phyloP scores from a whole-genome alignment of 30 jellyfish, hydroid and myxozoan genomes.

The Aurelia sp. region DNA sequence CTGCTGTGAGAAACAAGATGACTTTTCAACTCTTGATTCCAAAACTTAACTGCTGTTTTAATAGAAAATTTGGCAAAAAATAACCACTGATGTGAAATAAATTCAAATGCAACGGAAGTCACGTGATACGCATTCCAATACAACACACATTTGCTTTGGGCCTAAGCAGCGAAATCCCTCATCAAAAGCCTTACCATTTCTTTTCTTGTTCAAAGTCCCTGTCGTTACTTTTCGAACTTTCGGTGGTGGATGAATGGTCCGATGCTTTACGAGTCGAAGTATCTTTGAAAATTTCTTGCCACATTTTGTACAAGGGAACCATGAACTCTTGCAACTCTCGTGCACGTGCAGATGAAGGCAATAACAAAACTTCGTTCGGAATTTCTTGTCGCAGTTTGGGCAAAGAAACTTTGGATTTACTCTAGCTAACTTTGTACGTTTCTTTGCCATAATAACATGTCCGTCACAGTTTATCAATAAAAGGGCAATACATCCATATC shows the following conservation, averaged over 20 bases:
- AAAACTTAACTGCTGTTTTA: too few species aligned
- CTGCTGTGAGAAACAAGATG: too few species aligned
- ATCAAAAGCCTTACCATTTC: slow-evolving; percentile 7
- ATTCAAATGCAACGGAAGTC: too few species aligned
- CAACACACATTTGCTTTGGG: too few species aligned
- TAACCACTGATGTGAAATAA: too few species aligned
- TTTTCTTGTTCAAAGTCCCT: not conserved
- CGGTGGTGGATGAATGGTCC: slow-evolving; percentile 53
- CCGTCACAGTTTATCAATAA: too few species aligned
- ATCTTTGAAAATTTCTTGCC: slow-evolving; percentile 33
- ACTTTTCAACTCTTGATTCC: too few species aligned
- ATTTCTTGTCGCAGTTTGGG: slow-evolving; percentile 23
- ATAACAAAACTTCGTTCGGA: slow-evolving; percentile 10
- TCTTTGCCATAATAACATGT: too few species aligned
- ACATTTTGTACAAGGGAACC: slow-evolving; percentile 63
- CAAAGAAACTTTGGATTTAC: slow-evolving; percentile 4
- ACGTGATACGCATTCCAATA: too few species aligned
- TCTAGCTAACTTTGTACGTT: not conserved
- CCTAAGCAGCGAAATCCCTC: not conserved
- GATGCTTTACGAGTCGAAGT: slow-evolving; percentile 31
- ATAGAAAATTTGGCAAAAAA: too few species aligned
- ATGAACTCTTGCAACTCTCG: slow-evolving; percentile 53
- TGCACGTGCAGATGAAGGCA: slow-evolving; percentile 47
- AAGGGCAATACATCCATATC: too few species aligned
- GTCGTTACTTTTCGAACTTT: slow-evolving; percentile 2